Percentiles rank a stretch among this genome's conserved stretches.
Conservation (phyloP, 2,113 vertebrate genomes). For the Rhinoderma darwinii region DNA sequence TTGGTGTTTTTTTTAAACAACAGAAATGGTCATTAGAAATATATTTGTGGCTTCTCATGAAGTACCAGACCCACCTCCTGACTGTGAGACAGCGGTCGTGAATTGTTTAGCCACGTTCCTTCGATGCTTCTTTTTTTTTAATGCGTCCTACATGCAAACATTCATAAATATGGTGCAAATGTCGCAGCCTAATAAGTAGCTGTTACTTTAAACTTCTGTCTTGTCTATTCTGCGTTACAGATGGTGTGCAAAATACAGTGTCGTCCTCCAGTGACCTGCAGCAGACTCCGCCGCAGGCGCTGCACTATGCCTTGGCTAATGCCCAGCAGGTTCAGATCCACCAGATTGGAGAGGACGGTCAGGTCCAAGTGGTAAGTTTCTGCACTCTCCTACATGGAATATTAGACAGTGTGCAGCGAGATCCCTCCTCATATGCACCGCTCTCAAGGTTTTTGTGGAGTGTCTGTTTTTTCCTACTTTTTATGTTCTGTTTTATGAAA, state of each 20-base stretch:
- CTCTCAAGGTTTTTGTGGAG: too few species aligned
- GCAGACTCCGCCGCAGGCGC: slow-evolving; percentile 83
- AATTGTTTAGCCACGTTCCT: too few species aligned
- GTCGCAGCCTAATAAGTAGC: background rate
- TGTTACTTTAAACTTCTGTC: background rate
- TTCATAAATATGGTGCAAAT: background rate
- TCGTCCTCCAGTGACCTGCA: slow-evolving; percentile 79
- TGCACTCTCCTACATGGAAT: background rate
- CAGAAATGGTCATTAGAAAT: too few species aligned
- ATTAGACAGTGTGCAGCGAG: background rate
- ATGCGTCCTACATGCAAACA: background rate
- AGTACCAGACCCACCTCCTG: too few species aligned
- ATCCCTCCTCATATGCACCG: too few species aligned
- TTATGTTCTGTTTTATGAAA: too few species aligned
- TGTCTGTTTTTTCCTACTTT: too few species aligned
- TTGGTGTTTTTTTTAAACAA: too few species aligned
- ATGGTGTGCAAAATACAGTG: slow-evolving; percentile 73
- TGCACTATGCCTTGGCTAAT: slow-evolving; percentile 94
- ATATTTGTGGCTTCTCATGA: too few species aligned
- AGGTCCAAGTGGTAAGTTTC: slow-evolving; percentile 94
- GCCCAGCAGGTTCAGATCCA: slow-evolving; percentile 96
- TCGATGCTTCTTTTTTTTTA: too few species aligned
- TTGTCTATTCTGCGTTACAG: slow-evolving; percentile 63
- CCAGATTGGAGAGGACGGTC: slow-evolving; percentile 95
- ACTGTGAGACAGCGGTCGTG: too few species aligned